A percentile compares a stretch with the other conserved stretches of the same genome.
Evolutionary conservation across 2,888 invertebrate species (phyloP).

Genomic region (Diaprepes abbreviatus): DNA sequence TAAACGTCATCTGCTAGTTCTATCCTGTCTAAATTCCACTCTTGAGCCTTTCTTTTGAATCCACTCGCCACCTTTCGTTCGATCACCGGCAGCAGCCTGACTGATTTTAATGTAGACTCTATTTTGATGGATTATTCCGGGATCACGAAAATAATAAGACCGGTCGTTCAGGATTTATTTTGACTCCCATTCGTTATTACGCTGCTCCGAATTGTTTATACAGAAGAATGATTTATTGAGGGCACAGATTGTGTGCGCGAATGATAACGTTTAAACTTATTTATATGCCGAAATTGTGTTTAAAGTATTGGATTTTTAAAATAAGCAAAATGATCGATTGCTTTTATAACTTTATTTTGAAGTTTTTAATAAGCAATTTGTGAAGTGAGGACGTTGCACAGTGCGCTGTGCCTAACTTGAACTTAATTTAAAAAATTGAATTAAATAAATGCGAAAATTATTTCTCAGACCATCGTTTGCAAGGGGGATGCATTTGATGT

Average conservation of each 20-base stretch:
- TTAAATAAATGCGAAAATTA: too few species aligned
- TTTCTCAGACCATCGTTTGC: too few species aligned
- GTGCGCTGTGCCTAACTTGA: too few species aligned
- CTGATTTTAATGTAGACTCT: slow-evolving; percentile 51
- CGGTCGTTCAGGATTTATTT: slow-evolving; percentile 48
- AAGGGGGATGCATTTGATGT: too few species aligned
- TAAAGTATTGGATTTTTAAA: slow-evolving; percentile 36
- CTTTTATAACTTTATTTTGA: slow-evolving; percentile 38
- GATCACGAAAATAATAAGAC: slow-evolving; percentile 48
- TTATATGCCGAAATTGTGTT: slow-evolving; percentile 38
- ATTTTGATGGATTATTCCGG: slow-evolving; percentile 48
- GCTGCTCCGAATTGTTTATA: slow-evolving; percentile 44
- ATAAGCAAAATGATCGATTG: slow-evolving; percentile 41
- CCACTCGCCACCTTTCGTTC: slow-evolving; percentile 44
- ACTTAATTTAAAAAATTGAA: too few species aligned
- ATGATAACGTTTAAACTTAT: slow-evolving; percentile 43
- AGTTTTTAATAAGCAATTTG: slow-evolving; percentile 35
- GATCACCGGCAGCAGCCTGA: slow-evolving; percentile 47
- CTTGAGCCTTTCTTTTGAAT: slow-evolving; percentile 40
- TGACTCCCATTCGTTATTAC: slow-evolving; percentile 48
- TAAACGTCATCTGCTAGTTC: neutral
- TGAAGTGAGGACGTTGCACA: neutral
- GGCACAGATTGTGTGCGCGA: slow-evolving; percentile 39
- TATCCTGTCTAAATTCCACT: slow-evolving; percentile 30
- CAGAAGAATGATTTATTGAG: slow-evolving; percentile 45